Base-by-base conservation (phyloP, 2,888 invertebrate genomes). In the Bursaphelenchus okinawaensis region DNA sequence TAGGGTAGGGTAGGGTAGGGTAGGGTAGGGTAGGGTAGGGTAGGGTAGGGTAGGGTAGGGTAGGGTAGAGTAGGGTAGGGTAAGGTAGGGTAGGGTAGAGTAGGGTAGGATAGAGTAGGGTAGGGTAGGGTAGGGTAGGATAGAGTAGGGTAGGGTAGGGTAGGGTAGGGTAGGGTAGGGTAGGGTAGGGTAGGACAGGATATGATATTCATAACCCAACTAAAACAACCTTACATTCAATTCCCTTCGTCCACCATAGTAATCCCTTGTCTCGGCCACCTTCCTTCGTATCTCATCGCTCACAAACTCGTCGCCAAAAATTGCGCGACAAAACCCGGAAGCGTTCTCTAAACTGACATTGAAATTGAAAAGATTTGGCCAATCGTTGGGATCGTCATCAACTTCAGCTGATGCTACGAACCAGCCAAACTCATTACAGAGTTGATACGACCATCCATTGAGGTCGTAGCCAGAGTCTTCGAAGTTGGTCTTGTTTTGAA, bases 351-450 rank as follows among this genome's bases (percentile, higher is more conserved):
- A 22, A 22, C 50, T 59, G 1, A 52, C 20, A 6, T 59, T 59
- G 23, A 59, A 59, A n/a, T 20, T 20, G 6, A 59, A 59, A 4
- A 59, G 51, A 29, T 59, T 50, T 2, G 60, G 60, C 60, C 60
- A 59, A n/a, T 16, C 40, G n/a, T 40, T n/a, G 12, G 12, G 40
- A n/a, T 50, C 20, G 19, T 29, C 24, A 20, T 51, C 28, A 1
- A 19, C 19, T 4, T 19, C n/a, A 3, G 23, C 26, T 9, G 60
- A 59, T n/a, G 51, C 51, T 27, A 59, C 52, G 52, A 59, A 59
- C 60, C 60, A 59, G 1, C 60, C 60, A 27, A 59, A 59, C 19
- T 59, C 60, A 20, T 59, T 59, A 50, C 60, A 59, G 2, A 59
- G 22, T 27, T 59, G 60, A 59, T 51, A 59, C 1, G 60, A 23